A percentile compares a stretch with the other conserved stretches of the same genome.
These are phyloP conservation scores for Carcharodon carcharias DNA, from an alignment of 2,797 vertebrate species.

Conservation along the genomic window DNA sequence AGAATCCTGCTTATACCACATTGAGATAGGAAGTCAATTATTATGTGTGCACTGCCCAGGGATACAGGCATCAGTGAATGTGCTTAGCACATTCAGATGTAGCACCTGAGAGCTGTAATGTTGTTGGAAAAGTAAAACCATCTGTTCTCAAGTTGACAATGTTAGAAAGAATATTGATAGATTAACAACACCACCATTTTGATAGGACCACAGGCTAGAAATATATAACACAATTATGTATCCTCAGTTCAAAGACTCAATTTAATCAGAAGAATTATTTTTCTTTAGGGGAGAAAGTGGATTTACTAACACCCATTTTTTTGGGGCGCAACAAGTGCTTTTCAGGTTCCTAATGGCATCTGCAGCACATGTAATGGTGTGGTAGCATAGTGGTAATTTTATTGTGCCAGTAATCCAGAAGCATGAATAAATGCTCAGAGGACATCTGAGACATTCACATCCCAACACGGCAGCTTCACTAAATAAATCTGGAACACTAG, in stretches of 20 bases:
- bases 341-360: no score
- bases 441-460: no score
- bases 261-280: neutral
- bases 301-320: no score
- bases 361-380: no score
- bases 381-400: no score
- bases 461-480: no score
- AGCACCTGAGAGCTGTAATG: neutral
- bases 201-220: neutral
- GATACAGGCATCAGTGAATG: slow-evolving; percentile 13
- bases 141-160: slow-evolving; percentile 25
- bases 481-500: no score
- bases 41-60: neutral
- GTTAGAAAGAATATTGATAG: neutral
- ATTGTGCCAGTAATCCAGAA: no score
- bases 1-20: neutral
- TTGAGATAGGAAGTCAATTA: slow-evolving; percentile 14
- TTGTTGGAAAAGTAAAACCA: neutral
- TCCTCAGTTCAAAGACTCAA: neutral
- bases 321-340: no score
- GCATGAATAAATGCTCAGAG: no score
- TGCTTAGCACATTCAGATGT: slow-evolving; percentile 24
- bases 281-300: no score
- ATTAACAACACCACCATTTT: neutral
- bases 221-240: neutral